Evolutionary conservation across 2,113 vertebrate species (phyloP), one percentile per base, ranked within the genome.

Genomic region (Sturnus vulgaris): DNA sequence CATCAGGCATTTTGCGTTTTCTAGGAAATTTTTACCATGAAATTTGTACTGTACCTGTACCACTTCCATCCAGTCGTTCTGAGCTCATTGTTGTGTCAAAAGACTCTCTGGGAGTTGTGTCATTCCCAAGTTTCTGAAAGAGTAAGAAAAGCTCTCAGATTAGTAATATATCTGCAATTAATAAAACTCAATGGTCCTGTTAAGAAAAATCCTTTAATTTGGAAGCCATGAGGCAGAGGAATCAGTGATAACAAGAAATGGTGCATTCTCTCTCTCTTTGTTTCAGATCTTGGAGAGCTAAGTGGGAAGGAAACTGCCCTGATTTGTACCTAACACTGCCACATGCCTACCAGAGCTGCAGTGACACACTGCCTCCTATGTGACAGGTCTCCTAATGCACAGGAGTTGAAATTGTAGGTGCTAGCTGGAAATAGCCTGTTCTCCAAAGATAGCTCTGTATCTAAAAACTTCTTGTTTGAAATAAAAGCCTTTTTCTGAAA

Each of bases 31-130:
- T 75, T 68, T 8, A 50, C 4, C 23, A 63, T 17, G 47, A 66
- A 88, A 81, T 9, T 12, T 31, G 44, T 64, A 86, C 83, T 47
- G 91, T 96, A 99, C 99, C 98, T 98, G 98, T 83, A 66, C 98
- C 93, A 65, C 97, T 97, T 97, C 97, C 98, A 37, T 99, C 99
- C 57, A 95, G 86, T 78, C 98, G 98, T 71, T 99, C 99, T 17
- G 97, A 94, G 88, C 95, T 98, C 81, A 97, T 73, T 7, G 88
- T 71, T 47, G 97, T 56, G n/a, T 97, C 97, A 65, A 95, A 90
- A 72, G 92, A 85, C 31, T 98, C 98, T 96, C 96, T 98, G 92
- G 85, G 55, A 81, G 80, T 7, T 7, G 86, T 35, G 30, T 98
- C 98, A 76, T 96, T 98, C 42, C 97, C 98, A 37, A 98, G 92